Conservation (phyloP, 2,888 invertebrate species). For the Diplolepis rosae region DNA sequence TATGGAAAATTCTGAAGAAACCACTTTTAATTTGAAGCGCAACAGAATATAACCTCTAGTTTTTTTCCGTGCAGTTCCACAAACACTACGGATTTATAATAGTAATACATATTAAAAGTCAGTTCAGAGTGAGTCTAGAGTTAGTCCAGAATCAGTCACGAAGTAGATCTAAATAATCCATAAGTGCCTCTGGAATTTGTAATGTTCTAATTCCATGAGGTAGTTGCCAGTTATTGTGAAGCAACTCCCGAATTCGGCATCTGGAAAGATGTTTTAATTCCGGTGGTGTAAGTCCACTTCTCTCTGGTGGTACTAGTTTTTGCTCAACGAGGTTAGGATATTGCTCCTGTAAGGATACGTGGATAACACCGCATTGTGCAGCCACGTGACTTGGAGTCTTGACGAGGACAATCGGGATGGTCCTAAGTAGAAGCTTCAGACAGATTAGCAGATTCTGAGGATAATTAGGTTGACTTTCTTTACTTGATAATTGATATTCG, state of each 20-base stretch:
- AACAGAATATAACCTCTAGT: too few species aligned
- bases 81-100: too few species aligned
- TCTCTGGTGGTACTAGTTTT: conserved; percentile 77
- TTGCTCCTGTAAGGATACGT: conserved; percentile 64
- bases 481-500: conserved; percentile 74
- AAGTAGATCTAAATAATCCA: conserved; percentile 84
- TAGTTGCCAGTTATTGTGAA: conserved; percentile 82
- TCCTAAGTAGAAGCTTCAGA: conserved; percentile 80
- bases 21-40: too few species aligned
- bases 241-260: conserved; percentile 79
- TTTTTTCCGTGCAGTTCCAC: too few species aligned
- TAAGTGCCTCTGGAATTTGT: conserved; percentile 80
- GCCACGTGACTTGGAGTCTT: conserved; percentile 66
- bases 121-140: too few species aligned
- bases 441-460: conserved; percentile 83
- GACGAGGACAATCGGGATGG: conserved; percentile 76
- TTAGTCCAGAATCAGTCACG: conserved; percentile 79
- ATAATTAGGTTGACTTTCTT: conserved; percentile 75
- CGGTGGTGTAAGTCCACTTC: conserved; percentile 80
- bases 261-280: conserved; percentile 86
- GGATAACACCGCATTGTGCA: conserved; percentile 61
- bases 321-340: conserved; percentile 76
- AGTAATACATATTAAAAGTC: too few species aligned
- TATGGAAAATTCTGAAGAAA: too few species aligned
- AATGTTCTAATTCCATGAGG: conserved; percentile 84